phyloP scores from a whole-genome alignment of 2,888 invertebrate genomes.

The Rhopalosiphum nymphaeae region DNA sequence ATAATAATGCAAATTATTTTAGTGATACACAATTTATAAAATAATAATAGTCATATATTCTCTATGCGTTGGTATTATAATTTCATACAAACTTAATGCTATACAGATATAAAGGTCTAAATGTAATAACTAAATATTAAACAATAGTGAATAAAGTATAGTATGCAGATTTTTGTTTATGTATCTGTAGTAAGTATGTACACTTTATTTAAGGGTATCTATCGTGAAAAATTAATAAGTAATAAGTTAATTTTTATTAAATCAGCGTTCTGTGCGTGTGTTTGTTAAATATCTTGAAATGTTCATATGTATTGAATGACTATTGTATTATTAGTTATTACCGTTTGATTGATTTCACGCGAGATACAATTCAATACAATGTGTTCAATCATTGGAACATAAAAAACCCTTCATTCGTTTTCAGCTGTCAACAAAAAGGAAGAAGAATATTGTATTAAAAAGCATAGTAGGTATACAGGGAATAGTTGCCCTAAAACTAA shows the following conservation, averaged over 20 bases:
- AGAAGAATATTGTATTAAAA: slow-evolving; percentile 22
- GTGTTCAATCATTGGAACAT: slow-evolving; percentile 35
- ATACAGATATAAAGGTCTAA: background rate
- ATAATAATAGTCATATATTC: background rate
- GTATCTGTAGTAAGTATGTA: background rate
- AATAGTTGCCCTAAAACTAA: slow-evolving; percentile 31
- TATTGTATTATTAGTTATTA: slow-evolving; percentile 24
- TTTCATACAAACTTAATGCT: background rate
- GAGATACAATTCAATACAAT: slow-evolving; percentile 26
- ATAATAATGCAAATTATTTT: background rate
- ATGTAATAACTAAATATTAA: background rate
- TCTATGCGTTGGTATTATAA: background rate
- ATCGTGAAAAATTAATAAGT: background rate
- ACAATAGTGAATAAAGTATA: background rate
- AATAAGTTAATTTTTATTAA: background rate
- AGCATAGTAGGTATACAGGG: slow-evolving; percentile 18
- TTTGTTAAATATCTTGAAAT: background rate
- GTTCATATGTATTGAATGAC: background rate
- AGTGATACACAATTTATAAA: background rate
- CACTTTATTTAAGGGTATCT: background rate
- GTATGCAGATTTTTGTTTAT: background rate
- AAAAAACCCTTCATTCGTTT: slow-evolving; percentile 58
- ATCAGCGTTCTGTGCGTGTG: background rate
- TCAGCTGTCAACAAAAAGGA: slow-evolving; percentile 60
- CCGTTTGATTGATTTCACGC: background rate